A percentile compares a stretch with the other conserved stretches of the same genome.
Conservation (phyloP, 53 echinoderm and acorn worm genomes). For the Arbacia lixula region DNA sequence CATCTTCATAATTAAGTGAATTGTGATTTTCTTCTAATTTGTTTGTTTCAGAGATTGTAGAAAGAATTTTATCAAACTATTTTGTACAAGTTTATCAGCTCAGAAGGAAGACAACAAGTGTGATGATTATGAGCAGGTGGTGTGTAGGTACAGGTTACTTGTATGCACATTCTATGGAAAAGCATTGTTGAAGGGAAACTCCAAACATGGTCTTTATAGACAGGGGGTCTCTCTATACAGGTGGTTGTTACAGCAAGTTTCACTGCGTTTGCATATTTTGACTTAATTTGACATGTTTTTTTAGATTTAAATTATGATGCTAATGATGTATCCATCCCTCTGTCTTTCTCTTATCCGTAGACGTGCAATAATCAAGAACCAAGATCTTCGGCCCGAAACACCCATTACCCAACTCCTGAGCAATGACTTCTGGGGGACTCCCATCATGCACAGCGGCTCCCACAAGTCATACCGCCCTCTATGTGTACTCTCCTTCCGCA, state of each 20-base stretch:
- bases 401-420: slow-evolving; percentile 67
- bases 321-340: background rate
- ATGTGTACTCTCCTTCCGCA: slow-evolving; percentile 70
- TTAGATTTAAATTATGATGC: background rate
- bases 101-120: no score
- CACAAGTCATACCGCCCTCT: slow-evolving; percentile 93
- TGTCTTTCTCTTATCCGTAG: slow-evolving; percentile 38
- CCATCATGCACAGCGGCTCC: slow-evolving; percentile 69
- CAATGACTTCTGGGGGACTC: slow-evolving; percentile 84
- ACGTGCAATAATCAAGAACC: slow-evolving; percentile 72
- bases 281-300: background rate
- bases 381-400: slow-evolving; percentile 64
- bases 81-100: no score
- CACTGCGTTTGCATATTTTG: background rate
- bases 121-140: no score
- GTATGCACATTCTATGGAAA: no score
- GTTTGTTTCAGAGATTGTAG: no score
- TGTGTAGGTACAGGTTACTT: no score
- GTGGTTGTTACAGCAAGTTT: background rate
- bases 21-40: no score
- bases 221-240: no score
- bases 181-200: no score
- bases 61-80: no score
- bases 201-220: no score
- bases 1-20: no score